Evolutionary conservation across 2,888 invertebrate genomes (phyloP), one percentile per base, ranked within the genome.

Genomic region (Megaustenia siamemsis): DNA sequence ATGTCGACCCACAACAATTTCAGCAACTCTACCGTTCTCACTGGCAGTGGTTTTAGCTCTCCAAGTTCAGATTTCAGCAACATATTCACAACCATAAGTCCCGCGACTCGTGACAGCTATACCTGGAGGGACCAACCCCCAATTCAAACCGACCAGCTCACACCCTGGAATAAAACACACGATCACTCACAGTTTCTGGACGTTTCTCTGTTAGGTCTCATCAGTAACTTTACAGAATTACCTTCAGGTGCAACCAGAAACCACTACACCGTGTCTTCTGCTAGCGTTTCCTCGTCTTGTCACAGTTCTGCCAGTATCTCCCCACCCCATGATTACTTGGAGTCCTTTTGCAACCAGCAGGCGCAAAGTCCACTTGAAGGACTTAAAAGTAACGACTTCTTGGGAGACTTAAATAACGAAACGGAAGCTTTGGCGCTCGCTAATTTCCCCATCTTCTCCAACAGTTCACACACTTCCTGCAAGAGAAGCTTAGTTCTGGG

Each of bases 81-180:
- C 38, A 40, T 40, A 8, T 82, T 82, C 53, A 53, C 82, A 35
- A 56, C 73, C 40, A 80, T 43, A 49, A 71, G 73, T 40, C 82
- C 82, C 24, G 56, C 82, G 12, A 28, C 73, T 18, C 69, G 40
- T 60, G 28, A 40, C 53, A 82, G 66, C 66, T 82, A 82, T 76
- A 66, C n/a, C 76, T 82, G 82, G 82, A 40, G 82, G 66, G 82
- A 82, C 38, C 75, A 82, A n/a, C 49, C n/a, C 1, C 21, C 80
- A n/a, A 56, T 32, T 8, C 80, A 73, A 5, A 78, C 71, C 69
- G 60, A 69, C 18, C 71, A 66, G 45, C 56, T 77, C 49, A 63
- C 71, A 28, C 43, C 79, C 66, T 56, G 60, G 79, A 68, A 66
- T 60, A 78, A 12, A 32, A 49, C n/a, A 69, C 75, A 21, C 63